These are phyloP conservation scores for Benitochromis conjunctus DNA, from an alignment of 2,113 vertebrate genomes.

Conservation along the genomic window DNA sequence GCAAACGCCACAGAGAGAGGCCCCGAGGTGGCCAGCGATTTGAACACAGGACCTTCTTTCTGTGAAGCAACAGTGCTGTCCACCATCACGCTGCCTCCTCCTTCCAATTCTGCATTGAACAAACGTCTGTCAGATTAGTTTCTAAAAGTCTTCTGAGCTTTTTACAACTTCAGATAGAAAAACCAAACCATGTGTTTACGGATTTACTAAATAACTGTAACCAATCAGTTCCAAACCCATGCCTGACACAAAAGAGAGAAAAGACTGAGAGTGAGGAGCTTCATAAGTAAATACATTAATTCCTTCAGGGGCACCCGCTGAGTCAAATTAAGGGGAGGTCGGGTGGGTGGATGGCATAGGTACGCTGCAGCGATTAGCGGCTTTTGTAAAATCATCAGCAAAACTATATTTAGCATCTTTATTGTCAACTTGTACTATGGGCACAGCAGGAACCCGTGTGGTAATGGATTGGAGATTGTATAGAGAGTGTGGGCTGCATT, in stretches of 20 bases:
- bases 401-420: constrained; percentile 32
- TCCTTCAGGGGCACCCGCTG: constrained; percentile 11
- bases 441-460: background rate
- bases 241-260: background rate
- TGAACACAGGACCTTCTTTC: background rate
- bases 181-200: background rate
- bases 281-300: constrained; percentile 9
- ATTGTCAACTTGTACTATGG: constrained; percentile 30
- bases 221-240: background rate
- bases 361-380: constrained; percentile 7
- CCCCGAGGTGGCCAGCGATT: background rate
- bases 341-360: constrained; percentile 11
- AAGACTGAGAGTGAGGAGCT: background rate
- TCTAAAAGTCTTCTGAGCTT: background rate
- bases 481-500: constrained; percentile 2
- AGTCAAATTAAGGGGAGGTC: background rate
- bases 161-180: constrained; percentile 5
- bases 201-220: constrained; percentile 18
- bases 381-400: background rate
- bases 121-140: background rate
- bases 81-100: background rate
- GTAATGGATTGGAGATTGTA: background rate
- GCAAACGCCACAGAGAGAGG: background rate
- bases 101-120: background rate
- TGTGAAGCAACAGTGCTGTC: background rate